Conservation (phyloP, 2,797 vertebrate genomes). For the Ptychadena robeensis region DNA sequence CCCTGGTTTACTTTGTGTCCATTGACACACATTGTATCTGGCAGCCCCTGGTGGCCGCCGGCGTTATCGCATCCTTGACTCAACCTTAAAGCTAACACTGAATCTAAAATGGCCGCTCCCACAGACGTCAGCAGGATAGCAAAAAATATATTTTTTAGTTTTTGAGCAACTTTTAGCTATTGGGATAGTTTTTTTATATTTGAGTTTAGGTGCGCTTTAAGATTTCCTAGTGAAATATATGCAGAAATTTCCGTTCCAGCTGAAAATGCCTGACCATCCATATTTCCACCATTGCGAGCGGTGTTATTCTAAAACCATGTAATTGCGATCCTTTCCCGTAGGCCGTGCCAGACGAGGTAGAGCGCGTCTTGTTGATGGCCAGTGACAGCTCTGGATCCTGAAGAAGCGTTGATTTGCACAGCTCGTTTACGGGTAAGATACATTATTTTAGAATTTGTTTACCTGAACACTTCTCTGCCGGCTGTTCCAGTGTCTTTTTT, state of each 20-base stretch:
- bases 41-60: too few relatives aligned
- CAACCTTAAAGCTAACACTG: too few relatives aligned
- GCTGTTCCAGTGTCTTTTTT: neutral
- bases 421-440: neutral
- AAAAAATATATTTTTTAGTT: too few relatives aligned
- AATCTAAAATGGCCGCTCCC: too few relatives aligned
- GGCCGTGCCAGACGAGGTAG: neutral
- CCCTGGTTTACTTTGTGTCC: too few relatives aligned
- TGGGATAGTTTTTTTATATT: too few relatives aligned
- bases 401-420: slow-evolving; percentile 10
- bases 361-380: neutral
- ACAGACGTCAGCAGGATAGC: too few relatives aligned
- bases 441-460: neutral
- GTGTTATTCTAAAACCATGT: neutral
- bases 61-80: too few relatives aligned
- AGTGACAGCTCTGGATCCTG: neutral
- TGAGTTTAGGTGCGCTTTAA: too few relatives aligned
- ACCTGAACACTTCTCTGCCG: neutral
- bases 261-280: neutral
- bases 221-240: neutral
- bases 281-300: neutral
- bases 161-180: too few relatives aligned
- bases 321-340: neutral
- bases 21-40: too few relatives aligned
- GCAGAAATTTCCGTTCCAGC: neutral